Evolutionary conservation across 2,888 invertebrate genomes (phyloP), one percentile per base, ranked within the genome.

Genomic region (Drosophila limbata): DNA sequence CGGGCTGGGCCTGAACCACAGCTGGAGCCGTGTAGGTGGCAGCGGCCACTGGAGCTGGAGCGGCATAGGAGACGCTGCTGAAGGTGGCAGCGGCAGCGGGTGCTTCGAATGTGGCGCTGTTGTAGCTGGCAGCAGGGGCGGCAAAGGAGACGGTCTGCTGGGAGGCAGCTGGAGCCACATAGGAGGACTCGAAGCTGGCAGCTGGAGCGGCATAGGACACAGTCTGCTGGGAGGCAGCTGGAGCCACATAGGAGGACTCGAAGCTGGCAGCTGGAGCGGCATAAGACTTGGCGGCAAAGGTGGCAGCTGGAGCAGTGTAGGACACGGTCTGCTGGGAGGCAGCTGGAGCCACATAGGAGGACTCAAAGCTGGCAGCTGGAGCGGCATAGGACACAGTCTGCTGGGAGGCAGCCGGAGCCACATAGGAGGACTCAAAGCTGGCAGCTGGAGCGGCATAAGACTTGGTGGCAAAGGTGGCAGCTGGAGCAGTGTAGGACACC

Each of bases 141-240:
- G 81, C 71, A 4, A 33, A 55, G 17, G 55, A 55, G 5, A 69
- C 69, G 13, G 65, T 51, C 50, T 69, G 77, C 11, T 44, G 13
- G n/a, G 64, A 62, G 39, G 47, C 45, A 47, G 56, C 33, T 10
- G 50, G 47, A 13, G 76, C 64, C 19, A 44, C 55, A 35, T 56
- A 56, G 0, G 42, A 42, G 9, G 11, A 56, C 10, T 56, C 44
- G 17, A 67, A 28, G 28, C 28, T 2, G 8, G 28, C n/a, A 9
- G 73, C 83, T 0, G 81, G 76, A 0, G 74, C 70, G 4, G 63
- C 50, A 59, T 64, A 86, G 15, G 64, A 50, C 31, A 35, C 40
- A 10, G 37, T 63, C 10, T 51, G 60, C 11, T 51, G 57, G 45
- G 9, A 17, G 17, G 70, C 81, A 44, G 53, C 73, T 0, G 80